phyloP scores from a whole-genome alignment of 92 coral and sea anemone genomes.

The Epizoanthus fatuus region DNA sequence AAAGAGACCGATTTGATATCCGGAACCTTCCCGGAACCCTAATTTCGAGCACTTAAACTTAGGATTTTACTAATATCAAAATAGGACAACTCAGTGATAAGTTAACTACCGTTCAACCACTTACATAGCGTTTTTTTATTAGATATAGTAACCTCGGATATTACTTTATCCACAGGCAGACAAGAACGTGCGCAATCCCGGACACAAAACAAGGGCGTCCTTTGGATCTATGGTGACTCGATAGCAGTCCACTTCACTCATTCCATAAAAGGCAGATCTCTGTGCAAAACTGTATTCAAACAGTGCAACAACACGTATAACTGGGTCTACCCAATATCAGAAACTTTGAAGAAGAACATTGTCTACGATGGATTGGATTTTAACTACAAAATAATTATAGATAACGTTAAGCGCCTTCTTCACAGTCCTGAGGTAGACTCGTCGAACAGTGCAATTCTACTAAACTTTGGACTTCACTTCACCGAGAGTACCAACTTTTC shows the following conservation, averaged over 20 bases:
- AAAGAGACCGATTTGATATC: too few relatives aligned
- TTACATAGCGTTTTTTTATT: too few relatives aligned
- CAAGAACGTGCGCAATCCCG: slow-evolving; percentile 1
- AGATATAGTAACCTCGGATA: too few relatives aligned
- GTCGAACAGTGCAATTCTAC: slow-evolving; percentile 56
- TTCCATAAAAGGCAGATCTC: slow-evolving; percentile 46
- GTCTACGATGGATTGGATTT: slow-evolving; percentile 60
- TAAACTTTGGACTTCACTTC: slow-evolving; percentile 84
- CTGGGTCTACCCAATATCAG: slow-evolving; percentile 67
- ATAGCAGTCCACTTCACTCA: slow-evolving; percentile 59
- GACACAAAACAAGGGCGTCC: slow-evolving; percentile 21
- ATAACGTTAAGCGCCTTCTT: slow-evolving; percentile 28
- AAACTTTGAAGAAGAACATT: slow-evolving; percentile 37
- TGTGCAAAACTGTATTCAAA: slow-evolving; percentile 55
- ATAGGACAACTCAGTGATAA: too few relatives aligned
- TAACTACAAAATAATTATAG: slow-evolving; percentile 28
- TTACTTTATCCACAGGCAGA: background rate
- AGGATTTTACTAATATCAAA: too few relatives aligned
- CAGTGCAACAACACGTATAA: slow-evolving; percentile 59
- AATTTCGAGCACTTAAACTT: too few relatives aligned
- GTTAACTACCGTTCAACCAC: too few relatives aligned
- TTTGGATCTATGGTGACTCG: slow-evolving; percentile 77
- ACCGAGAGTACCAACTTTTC: slow-evolving; percentile 72
- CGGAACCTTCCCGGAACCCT: too few relatives aligned
- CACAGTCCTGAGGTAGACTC: slow-evolving; percentile 14